phyloP scores from a whole-genome alignment of 2,113 vertebrate species.

The Chroicocephalus ridibundus region DNA sequence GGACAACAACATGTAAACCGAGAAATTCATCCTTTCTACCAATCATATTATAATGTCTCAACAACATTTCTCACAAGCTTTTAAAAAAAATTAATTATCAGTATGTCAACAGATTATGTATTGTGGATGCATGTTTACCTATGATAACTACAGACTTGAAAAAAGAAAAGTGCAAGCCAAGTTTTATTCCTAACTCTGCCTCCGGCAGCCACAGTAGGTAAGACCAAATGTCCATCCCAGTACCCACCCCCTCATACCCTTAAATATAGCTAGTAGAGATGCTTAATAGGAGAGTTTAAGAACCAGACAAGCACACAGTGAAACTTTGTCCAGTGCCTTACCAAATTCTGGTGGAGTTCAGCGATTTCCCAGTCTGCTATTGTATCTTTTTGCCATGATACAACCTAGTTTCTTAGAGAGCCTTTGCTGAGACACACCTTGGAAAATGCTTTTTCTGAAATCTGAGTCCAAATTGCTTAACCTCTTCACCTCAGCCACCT shows the following conservation, averaged over 20 bases:
- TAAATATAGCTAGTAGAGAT: not conserved
- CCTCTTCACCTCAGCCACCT: conserved; percentile 1
- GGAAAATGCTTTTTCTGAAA: conserved; percentile 12
- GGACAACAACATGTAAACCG: not conserved
- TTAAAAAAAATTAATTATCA: not conserved
- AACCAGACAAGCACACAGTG: not conserved
- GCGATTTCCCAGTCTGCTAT: not conserved
- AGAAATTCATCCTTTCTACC: not conserved
- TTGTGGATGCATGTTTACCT: not conserved
- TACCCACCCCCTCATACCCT: not conserved
- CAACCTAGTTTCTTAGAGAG: not conserved
- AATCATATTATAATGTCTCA: not conserved
- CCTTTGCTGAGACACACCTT: not conserved
- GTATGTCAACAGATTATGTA: not conserved
- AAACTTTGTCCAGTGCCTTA: not conserved
- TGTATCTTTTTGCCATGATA: not conserved
- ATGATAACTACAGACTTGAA: not conserved
- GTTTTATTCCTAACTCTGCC: not conserved
- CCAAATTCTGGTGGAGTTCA: not conserved
- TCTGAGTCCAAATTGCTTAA: not conserved
- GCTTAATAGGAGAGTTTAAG: not conserved
- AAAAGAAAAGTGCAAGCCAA: not conserved
- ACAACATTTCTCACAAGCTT: not conserved
- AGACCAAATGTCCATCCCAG: not conserved
- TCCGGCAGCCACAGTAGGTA: not conserved